phyloP scores from a whole-genome alignment of 2,888 invertebrate genomes.

The Incurvaria masculella region DNA sequence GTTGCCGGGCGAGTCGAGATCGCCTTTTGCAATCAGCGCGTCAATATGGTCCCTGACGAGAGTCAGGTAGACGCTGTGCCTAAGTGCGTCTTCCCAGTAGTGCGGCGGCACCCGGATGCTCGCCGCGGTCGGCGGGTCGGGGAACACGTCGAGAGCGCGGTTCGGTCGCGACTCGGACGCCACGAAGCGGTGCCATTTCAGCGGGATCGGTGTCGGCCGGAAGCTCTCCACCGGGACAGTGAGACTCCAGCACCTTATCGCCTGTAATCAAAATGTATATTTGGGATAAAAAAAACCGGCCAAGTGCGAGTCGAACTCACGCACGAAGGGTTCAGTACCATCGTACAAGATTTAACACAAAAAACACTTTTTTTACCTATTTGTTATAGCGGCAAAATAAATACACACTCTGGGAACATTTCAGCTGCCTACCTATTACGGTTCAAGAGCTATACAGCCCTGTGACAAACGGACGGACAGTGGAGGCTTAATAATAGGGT shows the following conservation, averaged over 20 bases:
- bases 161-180: constrained; percentile 19
- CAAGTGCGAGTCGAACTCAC: too few species aligned
- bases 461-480: too few species aligned
- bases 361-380: too few species aligned
- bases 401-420: too few species aligned
- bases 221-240: constrained; percentile 26
- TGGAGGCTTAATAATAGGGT: too few species aligned
- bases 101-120: constrained; percentile 33
- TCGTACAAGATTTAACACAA: too few species aligned
- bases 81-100: constrained; percentile 65
- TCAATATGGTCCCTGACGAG: constrained; percentile 56
- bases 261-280: not conserved
- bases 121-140: constrained; percentile 26
- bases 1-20: constrained; percentile 26
- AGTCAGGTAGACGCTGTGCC: constrained; percentile 65
- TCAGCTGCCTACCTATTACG: too few species aligned
- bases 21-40: constrained; percentile 41
- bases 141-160: constrained; percentile 11
- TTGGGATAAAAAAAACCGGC: too few species aligned
- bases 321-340: too few species aligned
- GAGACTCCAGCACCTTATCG: not conserved
- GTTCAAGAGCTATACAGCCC: too few species aligned
- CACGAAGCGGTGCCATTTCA: constrained; percentile 29
- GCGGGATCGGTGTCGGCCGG: constrained; percentile 43
- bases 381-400: too few species aligned